Base-by-base conservation (phyloP, 1,140 invertebrate genomes). In the Camponotus vicinus region DNA sequence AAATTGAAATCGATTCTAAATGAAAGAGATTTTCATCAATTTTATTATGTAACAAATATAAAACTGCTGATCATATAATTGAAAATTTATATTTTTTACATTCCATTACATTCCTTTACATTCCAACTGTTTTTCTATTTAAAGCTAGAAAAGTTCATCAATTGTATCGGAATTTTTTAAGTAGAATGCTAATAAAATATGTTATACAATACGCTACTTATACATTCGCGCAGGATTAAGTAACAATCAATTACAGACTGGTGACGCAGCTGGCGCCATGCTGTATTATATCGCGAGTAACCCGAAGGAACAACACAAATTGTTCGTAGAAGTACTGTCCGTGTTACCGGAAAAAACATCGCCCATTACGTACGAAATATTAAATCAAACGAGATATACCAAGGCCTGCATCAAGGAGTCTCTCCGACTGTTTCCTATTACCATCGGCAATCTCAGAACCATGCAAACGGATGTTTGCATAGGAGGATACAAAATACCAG, bases 321-420 rank as follows among this genome's bases (percentile, higher is more conserved):
- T 98, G 2, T 95, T 96, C 55, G 91, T 96, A 86, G 97, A 98
- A 95, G 92, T 98, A 1, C 86, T 93, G 15, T 91, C 89, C 1
- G 88, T 96, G 21, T 82, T 97, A 15, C 95, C 95, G 7, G 61
- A 93, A 8, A 95, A 95, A 90, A 85, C 93, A 83, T 93, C 94
- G 6, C 89, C 92, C 0, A 89, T 97, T 18, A 97, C 96, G 37
- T 92, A 94, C 2, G 93, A 96, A 5, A 94, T 93, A 13, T 27
- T 97, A 55, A 93, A 95, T 42, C 92, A 96, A 64, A 93, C 97
- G 85, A 92, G 94, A 8, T 97, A 96, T 87, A 89, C 97, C 2
- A 97, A 96, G 93, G 97, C 96, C 6, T 97, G 97, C 91, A 94
- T 97, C 3, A 97, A 97, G 88, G 97, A 97, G 95, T 95, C 96